Base-by-base conservation (phyloP, 1,140 invertebrate species). In the Bemisia tabaci region DNA sequence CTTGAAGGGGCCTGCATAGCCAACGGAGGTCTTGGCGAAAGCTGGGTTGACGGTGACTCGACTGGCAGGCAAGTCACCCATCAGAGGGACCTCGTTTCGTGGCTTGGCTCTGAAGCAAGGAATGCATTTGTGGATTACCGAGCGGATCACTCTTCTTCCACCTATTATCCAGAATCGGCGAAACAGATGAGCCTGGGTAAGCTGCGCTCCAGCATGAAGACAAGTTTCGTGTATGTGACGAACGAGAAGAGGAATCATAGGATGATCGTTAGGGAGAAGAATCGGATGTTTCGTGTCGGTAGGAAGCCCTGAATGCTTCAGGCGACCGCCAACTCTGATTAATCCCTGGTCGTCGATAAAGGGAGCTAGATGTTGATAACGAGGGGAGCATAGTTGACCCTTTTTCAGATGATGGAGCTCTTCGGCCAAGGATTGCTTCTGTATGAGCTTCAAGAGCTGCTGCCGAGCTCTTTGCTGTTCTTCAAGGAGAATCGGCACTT, bases 241-340 rank as follows among this genome's bases (percentile, higher is more conserved):
- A 22, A 75, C 71, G 1, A 75, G 65, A 2, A 74, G 63, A 48
- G 63, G 62, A 0, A 72, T 67, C 1, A 75, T 23, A 5, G 64
- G 63, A 22, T 68, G 65, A 11, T 66, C 22, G 33, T 65, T 66
- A 24, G 76, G 73, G 0, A 80, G 70, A 26, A 81, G 72, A 0
- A 78, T 72, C 1, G 78, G 79, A 72, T 80, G 75, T 64, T 79
- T 79, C 33, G 70, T 71, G 0, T 74, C 66, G 64, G 70, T 64
- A 2, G 68, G 48, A 1, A 80, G 25, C 22, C 70, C 64, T 2
- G 75, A 63, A 48, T 74, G 59, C 1, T 66, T 11, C 5, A 79
- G 63, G 59, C 77, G 66, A 9, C 79, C 77, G 9, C 78, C 76
- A 11, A 79, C 77, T 58, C 76, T 68, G 9, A 79, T 12, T 0